phyloP scores from a whole-genome alignment of 2,888 invertebrate genomes.

The Drosophila tanythrix region DNA sequence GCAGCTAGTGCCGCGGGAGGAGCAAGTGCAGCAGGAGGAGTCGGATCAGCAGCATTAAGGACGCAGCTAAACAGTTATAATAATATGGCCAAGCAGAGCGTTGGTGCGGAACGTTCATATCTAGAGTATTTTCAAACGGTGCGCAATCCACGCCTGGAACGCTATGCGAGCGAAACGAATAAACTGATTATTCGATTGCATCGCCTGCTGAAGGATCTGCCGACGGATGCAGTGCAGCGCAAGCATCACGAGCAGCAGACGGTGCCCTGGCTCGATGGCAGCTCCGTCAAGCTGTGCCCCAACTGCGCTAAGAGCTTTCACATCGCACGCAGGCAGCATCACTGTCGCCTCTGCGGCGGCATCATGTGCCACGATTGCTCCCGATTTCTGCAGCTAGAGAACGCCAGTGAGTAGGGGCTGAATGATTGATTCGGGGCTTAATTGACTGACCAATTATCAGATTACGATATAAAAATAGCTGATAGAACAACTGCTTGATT shows the following conservation, averaged over 20 bases:
- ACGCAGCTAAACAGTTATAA: constrained; percentile 78
- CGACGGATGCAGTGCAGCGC: constrained; percentile 89
- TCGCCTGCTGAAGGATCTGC: constrained; percentile 93
- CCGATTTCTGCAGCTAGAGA: constrained; percentile 91
- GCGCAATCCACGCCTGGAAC: constrained; percentile 90
- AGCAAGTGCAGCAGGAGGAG: constrained; percentile 11
- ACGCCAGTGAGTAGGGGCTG: constrained; percentile 88
- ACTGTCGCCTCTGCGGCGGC: constrained; percentile 97
- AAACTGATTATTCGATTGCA: constrained; percentile 97
- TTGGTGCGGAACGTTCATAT: constrained; percentile 86
- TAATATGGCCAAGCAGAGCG: constrained; percentile 84
- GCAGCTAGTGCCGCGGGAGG: constrained; percentile 10
- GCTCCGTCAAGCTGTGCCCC: constrained; percentile 94
- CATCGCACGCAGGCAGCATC: constrained; percentile 95
- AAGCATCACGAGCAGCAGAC: constrained; percentile 90
- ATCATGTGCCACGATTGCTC: constrained; percentile 97
- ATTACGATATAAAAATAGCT: not conserved
- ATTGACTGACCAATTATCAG: not conserved
- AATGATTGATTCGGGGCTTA: not conserved
- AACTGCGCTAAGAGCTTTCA: constrained; percentile 96
- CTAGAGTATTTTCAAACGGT: constrained; percentile 91
- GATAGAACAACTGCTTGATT: not conserved
- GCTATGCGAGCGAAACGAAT: constrained; percentile 97
- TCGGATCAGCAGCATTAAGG: constrained; percentile 23
- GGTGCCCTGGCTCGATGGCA: constrained; percentile 97